phyloP scores from a whole-genome alignment of 1,140 invertebrate genomes.

The Drosophila hydei region DNA sequence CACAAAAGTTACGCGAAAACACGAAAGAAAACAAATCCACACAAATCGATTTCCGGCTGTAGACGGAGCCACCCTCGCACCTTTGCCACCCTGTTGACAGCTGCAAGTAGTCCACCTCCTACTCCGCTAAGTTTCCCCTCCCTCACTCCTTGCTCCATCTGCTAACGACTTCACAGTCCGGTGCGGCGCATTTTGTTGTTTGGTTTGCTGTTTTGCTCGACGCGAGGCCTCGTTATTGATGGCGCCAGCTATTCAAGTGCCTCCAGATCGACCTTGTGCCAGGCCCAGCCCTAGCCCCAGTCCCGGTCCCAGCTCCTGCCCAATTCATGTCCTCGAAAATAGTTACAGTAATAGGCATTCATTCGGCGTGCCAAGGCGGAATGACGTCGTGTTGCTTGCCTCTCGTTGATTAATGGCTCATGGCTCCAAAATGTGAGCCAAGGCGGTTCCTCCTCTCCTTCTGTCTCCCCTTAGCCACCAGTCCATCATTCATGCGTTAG shows the following conservation, averaged over 20 bases:
- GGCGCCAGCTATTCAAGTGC: slow-evolving; percentile 53
- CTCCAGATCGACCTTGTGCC: slow-evolving; percentile 69
- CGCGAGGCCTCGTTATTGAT: slow-evolving; percentile 73
- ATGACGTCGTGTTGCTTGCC: slow-evolving; percentile 58
- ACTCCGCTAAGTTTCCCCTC: background rate
- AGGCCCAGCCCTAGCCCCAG: background rate
- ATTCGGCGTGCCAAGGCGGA: slow-evolving; percentile 68
- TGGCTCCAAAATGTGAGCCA: slow-evolving; percentile 21
- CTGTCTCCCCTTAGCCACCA: slow-evolving; percentile 28
- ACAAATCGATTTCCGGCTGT: slow-evolving; percentile 75
- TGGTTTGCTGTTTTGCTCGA: slow-evolving; percentile 69
- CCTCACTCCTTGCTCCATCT: background rate
- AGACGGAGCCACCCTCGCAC: slow-evolving; percentile 42
- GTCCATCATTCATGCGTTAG: slow-evolving; percentile 50
- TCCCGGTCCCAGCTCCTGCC: background rate
- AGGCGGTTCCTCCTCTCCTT: slow-evolving; percentile 20
- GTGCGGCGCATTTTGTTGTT: slow-evolving; percentile 56
- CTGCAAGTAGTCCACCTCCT: slow-evolving; percentile 61
- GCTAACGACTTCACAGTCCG: slow-evolving; percentile 49
- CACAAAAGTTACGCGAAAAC: slow-evolving; percentile 57
- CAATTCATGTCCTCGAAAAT: slow-evolving; percentile 20
- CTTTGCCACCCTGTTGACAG: slow-evolving; percentile 63
- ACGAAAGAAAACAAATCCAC: slow-evolving; percentile 73
- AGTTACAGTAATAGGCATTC: slow-evolving; percentile 65
- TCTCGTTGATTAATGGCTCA: slow-evolving; percentile 70